Evolutionary conservation across 1,140 invertebrate species (phyloP).

Genomic region (Leptinotarsa lineolata): DNA sequence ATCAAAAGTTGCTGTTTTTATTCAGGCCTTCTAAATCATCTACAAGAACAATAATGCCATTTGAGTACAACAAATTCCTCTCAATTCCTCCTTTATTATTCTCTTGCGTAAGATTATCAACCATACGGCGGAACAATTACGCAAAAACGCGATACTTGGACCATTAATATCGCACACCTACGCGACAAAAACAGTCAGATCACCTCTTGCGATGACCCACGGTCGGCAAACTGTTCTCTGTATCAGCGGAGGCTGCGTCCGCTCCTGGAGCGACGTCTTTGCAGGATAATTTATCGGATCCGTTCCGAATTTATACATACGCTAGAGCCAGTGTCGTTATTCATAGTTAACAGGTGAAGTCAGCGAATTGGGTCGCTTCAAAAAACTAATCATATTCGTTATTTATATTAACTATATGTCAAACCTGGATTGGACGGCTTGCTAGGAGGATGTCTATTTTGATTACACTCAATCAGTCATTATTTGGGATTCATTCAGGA

Average conservation of each 20-base stretch:
- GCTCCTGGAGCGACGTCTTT: constrained; percentile 23
- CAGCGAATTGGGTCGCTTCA: constrained; percentile 7
- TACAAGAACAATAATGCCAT: too few relatives aligned
- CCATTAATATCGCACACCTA: constrained; percentile 20
- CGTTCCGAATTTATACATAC: constrained; percentile 24
- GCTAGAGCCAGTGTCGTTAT: constrained; percentile 8
- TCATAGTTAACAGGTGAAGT: constrained; percentile 24
- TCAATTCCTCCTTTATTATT: too few relatives aligned
- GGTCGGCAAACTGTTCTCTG: constrained; percentile 22
- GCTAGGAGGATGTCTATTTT: background rate
- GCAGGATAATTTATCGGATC: constrained; percentile 23
- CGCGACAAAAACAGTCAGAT: constrained; percentile 19
- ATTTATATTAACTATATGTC: background rate
- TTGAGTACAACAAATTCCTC: too few relatives aligned
- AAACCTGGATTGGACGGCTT: background rate
- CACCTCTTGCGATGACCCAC: constrained; percentile 9
- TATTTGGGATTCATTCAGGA: too few relatives aligned
- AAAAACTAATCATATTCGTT: constrained; percentile 10
- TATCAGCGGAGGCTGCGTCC: constrained; percentile 20
- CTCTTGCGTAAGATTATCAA: too few relatives aligned
- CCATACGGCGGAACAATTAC: too few relatives aligned
- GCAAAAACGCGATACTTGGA: background rate
- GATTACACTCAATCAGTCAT: too few relatives aligned
- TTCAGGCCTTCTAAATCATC: too few relatives aligned
- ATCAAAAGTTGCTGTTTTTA: too few relatives aligned